These are phyloP conservation scores for Scaptomyza hsui DNA, from an alignment of 1,140 invertebrate species.

Conservation along the genomic window DNA sequence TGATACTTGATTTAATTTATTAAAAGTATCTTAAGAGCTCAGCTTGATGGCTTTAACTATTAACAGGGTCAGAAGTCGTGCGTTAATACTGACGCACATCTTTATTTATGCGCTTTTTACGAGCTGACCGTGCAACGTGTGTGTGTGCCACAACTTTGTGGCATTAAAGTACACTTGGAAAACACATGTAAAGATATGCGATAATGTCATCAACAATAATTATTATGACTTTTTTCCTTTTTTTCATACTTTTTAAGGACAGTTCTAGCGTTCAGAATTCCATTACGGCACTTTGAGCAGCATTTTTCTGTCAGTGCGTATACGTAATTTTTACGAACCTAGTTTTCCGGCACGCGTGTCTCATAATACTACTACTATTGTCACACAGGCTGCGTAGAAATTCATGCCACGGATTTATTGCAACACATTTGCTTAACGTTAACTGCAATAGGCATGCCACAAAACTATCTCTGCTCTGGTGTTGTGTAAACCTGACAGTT, in stretches of 20 bases:
- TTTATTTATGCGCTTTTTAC: slow-evolving; percentile 45
- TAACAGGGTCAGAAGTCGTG: slow-evolving; percentile 18
- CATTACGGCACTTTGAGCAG: too few species aligned
- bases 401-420: slow-evolving; percentile 61
- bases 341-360: slow-evolving; percentile 5
- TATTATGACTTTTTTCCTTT: too few species aligned
- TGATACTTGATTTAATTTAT: slow-evolving; percentile 43
- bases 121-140: slow-evolving; percentile 42
- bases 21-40: slow-evolving; percentile 54
- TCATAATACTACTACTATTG: slow-evolving; percentile 33
- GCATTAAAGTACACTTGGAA: too few species aligned
- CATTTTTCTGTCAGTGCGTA: too few species aligned
- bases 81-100: neutral
- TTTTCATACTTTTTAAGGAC: too few species aligned
- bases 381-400: slow-evolving; percentile 40
- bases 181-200: too few species aligned
- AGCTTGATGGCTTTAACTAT: slow-evolving; percentile 48
- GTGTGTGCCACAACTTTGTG: neutral
- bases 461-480: neutral
- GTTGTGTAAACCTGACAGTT: slow-evolving; percentile 38
- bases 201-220: too few species aligned
- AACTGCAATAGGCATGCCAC: slow-evolving; percentile 27
- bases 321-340: slow-evolving; percentile 49
- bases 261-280: too few species aligned
- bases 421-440: slow-evolving; percentile 46